These are phyloP conservation scores for Poeciliopsis turrubarensis DNA, from an alignment of 2,113 vertebrate species.

Conservation along the genomic window DNA sequence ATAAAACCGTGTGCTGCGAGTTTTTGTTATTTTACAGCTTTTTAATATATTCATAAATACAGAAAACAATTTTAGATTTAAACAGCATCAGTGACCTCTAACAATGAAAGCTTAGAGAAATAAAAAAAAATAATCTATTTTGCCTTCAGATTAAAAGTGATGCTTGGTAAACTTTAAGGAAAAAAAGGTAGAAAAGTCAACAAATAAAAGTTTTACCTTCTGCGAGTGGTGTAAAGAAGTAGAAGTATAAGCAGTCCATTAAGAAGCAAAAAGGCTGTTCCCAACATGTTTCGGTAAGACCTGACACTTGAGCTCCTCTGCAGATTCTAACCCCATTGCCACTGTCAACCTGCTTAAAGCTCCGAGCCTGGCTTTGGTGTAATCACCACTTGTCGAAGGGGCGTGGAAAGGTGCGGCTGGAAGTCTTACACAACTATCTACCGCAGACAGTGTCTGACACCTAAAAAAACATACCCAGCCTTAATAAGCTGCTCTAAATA, in stretches of 20 bases:
- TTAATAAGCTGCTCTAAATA: background rate
- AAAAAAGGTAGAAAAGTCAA: background rate
- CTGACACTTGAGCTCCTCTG: constrained; percentile 7
- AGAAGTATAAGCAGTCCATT: constrained; percentile 52
- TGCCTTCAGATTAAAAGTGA: background rate
- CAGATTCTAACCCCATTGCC: constrained; percentile 9
- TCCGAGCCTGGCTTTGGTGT: constrained; percentile 10
- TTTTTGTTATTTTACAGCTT: background rate
- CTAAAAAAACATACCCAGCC: background rate
- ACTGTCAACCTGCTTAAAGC: constrained; percentile 25
- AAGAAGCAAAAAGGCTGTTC: constrained; percentile 57
- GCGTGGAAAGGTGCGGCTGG: constrained; percentile 66
- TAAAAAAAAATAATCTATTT: background rate
- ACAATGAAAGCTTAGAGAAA: background rate
- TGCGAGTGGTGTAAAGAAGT: constrained; percentile 53
- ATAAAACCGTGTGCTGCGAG: background rate
- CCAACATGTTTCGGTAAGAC: constrained; percentile 59
- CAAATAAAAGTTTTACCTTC: constrained; percentile 66
- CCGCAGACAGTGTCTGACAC: background rate
- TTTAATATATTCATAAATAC: background rate
- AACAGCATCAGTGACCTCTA: background rate
- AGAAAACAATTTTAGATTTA: background rate
- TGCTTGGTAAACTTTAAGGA: background rate
- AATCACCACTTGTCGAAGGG: constrained; percentile 16
- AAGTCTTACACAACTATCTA: constrained; percentile 43